These are phyloP conservation scores for Anoplopoma fimbria DNA, from an alignment of 2,113 vertebrate species.

Conservation along the genomic window DNA sequence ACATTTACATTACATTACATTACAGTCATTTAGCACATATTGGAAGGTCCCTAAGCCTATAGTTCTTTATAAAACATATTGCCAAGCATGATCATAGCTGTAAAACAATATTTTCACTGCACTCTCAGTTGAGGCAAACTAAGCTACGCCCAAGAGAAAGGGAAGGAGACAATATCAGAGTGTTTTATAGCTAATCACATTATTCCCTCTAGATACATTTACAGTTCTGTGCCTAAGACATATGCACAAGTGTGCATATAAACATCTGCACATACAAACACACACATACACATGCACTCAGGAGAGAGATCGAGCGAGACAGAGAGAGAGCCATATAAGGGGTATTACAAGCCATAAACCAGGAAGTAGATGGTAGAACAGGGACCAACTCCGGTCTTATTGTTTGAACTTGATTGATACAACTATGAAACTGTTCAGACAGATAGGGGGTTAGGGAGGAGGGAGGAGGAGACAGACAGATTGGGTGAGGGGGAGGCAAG, in stretches of 20 bases:
- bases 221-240: conserved; percentile 34
- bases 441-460: conserved; percentile 51
- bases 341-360: conserved; percentile 76
- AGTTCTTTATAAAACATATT: conserved; percentile 21
- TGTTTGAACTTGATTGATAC: conserved; percentile 82
- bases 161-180: conserved; percentile 20
- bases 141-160: conserved; percentile 15
- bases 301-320: neutral
- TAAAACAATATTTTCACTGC: conserved; percentile 31
- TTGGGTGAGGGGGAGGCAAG: conserved; percentile 37
- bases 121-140: conserved; percentile 12
- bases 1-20: no score
- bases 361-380: conserved; percentile 76
- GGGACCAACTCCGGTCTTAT: conserved; percentile 77
- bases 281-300: conserved; percentile 8
- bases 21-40: no score
- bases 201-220: conserved; percentile 57
- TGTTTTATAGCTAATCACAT: conserved; percentile 55
- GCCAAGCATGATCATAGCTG: neutral
- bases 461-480: conserved; percentile 24
- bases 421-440: conserved; percentile 75
- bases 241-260: conserved; percentile 46
- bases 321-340: conserved; percentile 13
- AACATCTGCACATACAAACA: conserved; percentile 5
- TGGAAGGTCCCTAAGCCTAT: neutral